Evolutionary conservation across 1,140 invertebrate genomes (phyloP), one percentile per base, ranked within the genome.

Genomic region (Mylabris phalerata): DNA sequence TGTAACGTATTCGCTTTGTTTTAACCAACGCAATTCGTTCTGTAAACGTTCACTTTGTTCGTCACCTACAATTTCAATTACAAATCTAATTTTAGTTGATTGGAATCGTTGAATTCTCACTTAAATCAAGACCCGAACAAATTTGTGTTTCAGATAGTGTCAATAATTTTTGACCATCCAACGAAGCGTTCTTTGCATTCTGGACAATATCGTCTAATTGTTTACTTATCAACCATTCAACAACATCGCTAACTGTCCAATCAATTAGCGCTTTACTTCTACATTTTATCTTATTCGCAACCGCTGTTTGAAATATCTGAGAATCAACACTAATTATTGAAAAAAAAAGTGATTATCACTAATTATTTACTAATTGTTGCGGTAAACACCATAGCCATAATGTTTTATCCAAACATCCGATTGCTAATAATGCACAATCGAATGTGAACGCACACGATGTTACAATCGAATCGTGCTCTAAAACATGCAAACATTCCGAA

Each of bases 211-310:
- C 70, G 0, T 66, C 69, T 26, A 87, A 70, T 10, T 77, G 80
- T 42, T 85, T 77, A 50, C 80, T 77, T n/a, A 74, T 72, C 9
- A 88, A 60, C 86, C 86, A 88, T 48, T 79, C 77, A 9, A 75
- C 69, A 2, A 87, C 79, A 58, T 87, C 84, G 9, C 80, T 75
- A 2, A 77, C 71, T 11, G 73, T 75, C 86, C 85, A 88, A 45
- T 82, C 76, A 0, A 65, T 64, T 6, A 75, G 48, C 24, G 60
- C 60, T 66, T 75, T 75, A 2, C 52, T 57, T 41, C 63, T 52
- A 42, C 54, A 61, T 55, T 67, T 64, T 25, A 73, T 58, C 66
- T 71, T 73, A 43, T 63, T 70, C 6, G 66, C 66, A 39, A 73
- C 67, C 9, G 65, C 62, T 13, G 66, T 72, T 67, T 71, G 70